These are phyloP conservation scores for Chamaetylas fuelleborni DNA, from an alignment of 2,113 vertebrate species.

Conservation along the genomic window DNA sequence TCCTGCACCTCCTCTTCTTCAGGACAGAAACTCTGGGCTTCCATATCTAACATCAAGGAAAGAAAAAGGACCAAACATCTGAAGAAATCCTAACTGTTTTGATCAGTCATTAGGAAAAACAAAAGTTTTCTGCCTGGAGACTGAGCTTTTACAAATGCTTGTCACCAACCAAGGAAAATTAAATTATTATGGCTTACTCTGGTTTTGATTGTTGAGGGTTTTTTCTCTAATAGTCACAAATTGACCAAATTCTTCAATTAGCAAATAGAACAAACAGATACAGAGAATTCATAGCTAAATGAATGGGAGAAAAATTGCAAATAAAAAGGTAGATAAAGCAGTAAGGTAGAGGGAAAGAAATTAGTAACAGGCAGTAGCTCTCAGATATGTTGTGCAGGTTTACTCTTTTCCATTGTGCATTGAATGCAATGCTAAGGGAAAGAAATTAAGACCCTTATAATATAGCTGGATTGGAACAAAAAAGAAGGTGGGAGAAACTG, in stretches of 20 bases:
- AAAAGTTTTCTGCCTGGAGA: neutral
- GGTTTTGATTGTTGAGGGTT: neutral
- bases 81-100: neutral
- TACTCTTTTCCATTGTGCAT: neutral
- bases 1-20: neutral
- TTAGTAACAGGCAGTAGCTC: neutral
- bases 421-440: neutral
- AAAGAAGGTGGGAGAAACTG: neutral
- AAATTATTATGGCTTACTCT: neutral
- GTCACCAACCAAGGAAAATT: neutral
- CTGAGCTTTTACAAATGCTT: neutral
- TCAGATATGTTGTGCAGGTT: neutral
- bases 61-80: neutral
- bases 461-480: neutral
- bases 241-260: neutral
- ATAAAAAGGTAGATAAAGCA: neutral
- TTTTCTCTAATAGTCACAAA: neutral
- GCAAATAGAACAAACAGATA: neutral
- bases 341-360: neutral
- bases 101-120: neutral
- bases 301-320: accelerated
- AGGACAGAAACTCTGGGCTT: neutral
- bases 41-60: neutral
- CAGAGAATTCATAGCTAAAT: neutral
- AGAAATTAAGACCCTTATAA: neutral